phyloP scores from a whole-genome alignment of 2,797 vertebrate species.

The Rachycentron canadum region DNA sequence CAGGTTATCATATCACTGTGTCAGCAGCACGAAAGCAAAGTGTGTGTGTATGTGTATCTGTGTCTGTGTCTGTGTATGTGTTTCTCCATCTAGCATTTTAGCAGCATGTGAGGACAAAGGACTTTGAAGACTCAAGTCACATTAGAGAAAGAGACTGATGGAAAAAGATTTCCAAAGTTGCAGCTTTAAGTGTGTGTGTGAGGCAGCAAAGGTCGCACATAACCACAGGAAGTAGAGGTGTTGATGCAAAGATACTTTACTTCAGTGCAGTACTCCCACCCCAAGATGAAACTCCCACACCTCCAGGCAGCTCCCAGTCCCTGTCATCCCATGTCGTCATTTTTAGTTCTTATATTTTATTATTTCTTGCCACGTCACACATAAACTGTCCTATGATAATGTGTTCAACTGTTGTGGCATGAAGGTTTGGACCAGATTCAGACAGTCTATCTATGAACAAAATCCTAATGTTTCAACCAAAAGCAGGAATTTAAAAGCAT shows the following conservation, averaged over 20 bases:
- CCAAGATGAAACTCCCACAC: not conserved
- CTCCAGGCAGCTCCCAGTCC: not conserved
- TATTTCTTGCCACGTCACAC: not conserved
- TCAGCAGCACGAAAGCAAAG: slow-evolving; percentile 60
- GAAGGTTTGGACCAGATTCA: not conserved
- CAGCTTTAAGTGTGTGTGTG: not conserved
- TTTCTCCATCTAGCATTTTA: not conserved
- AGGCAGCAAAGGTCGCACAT: not conserved
- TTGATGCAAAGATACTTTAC: too few relatives aligned
- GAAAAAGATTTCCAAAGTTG: not conserved
- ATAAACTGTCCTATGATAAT: not conserved
- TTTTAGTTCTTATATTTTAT: not conserved
- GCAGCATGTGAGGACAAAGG: slow-evolving; percentile 14
- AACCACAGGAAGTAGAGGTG: not conserved
- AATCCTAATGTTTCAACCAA: not conserved
- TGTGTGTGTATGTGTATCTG: not conserved
- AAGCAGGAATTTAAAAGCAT: too few relatives aligned
- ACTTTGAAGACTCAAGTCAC: slow-evolving; percentile 20
- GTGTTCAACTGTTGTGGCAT: not conserved
- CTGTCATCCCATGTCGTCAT: not conserved
- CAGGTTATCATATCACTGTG: slow-evolving; percentile 70
- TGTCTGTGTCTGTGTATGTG: slow-evolving; percentile 1
- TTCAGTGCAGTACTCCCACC: too few relatives aligned
- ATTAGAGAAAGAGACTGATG: slow-evolving; percentile 1
- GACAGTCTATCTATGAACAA: too few relatives aligned